Percentiles rank a stretch among this genome's conserved stretches.
Evolutionary conservation across 2,113 vertebrate species (phyloP).

Genomic region (Pongo pygmaeus): DNA sequence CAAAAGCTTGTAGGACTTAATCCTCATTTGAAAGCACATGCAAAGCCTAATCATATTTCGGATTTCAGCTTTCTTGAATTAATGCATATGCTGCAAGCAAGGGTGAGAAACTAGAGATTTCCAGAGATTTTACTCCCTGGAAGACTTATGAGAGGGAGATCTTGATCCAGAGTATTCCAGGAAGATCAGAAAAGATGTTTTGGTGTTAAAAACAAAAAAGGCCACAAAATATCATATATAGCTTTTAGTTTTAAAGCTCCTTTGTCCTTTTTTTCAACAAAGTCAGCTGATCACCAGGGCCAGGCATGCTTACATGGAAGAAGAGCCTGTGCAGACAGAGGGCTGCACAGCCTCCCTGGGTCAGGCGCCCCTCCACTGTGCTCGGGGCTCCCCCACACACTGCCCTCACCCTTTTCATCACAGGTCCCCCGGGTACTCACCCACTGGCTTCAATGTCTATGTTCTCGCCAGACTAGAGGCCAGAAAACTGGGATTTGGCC

Average conservation of each 20-base stretch:
- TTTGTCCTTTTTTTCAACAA: background rate
- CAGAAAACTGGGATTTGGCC: background rate
- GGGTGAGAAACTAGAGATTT: background rate
- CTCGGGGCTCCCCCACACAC: fast-evolving
- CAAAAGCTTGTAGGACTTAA: background rate
- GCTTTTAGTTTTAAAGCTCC: background rate
- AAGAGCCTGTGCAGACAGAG: no score
- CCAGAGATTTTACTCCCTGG: background rate
- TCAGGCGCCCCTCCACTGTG: no score
- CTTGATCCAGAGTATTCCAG: background rate
- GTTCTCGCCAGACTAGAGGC: background rate
- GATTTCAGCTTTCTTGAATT: background rate
- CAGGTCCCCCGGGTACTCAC: fast-evolving
- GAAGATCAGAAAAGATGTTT: background rate
- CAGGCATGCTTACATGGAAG: fast-evolving
- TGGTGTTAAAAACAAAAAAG: background rate
- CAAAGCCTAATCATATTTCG: background rate
- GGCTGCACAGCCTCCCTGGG: background rate
- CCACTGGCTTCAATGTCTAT: background rate
- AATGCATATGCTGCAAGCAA: fast-evolving
- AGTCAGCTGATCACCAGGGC: background rate
- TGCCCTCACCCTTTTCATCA: fast-evolving
- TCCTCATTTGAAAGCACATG: background rate
- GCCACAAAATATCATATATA: background rate
- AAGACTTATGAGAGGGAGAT: background rate